Conservation (phyloP, 1,140 invertebrate species). For the Diorhabda carinulata region DNA sequence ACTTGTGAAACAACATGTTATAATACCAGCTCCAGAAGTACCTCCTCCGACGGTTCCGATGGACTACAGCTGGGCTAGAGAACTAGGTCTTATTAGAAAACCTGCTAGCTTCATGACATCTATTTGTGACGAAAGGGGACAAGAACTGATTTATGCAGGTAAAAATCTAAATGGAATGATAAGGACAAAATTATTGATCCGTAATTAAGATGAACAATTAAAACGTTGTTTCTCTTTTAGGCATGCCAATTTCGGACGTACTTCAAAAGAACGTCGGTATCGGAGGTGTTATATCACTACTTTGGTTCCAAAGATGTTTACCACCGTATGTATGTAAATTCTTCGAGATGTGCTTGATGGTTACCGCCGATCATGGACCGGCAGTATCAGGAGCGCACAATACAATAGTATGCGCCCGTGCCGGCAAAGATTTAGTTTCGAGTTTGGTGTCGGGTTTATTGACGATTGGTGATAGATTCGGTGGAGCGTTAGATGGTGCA, state of each 20-base stretch:
- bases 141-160: conserved; percentile 94
- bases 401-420: conserved; percentile 97
- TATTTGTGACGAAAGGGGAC: conserved; percentile 98
- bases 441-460: conserved; percentile 92
- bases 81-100: conserved; percentile 96
- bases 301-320: conserved; percentile 98
- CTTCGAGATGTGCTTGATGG: conserved; percentile 98
- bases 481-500: conserved; percentile 94
- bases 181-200: too few relatives aligned
- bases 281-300: conserved; percentile 92
- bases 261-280: conserved; percentile 88
- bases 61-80: conserved; percentile 98
- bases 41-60: conserved; percentile 98
- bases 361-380: conserved; percentile 98
- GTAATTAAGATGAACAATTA: too few relatives aligned
- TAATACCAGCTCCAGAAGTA: conserved; percentile 85
- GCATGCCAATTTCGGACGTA: conserved; percentile 96
- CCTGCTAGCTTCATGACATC: conserved; percentile 99
- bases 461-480: conserved; percentile 98
- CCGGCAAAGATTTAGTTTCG: conserved; percentile 98
- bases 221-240: conserved; percentile 18
- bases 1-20: conserved; percentile 76
- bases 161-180: not conserved
- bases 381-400: conserved; percentile 99
- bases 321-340: conserved; percentile 95